Conservation (phyloP, 1,140 invertebrate genomes). For the Steinernema feltiae region DNA sequence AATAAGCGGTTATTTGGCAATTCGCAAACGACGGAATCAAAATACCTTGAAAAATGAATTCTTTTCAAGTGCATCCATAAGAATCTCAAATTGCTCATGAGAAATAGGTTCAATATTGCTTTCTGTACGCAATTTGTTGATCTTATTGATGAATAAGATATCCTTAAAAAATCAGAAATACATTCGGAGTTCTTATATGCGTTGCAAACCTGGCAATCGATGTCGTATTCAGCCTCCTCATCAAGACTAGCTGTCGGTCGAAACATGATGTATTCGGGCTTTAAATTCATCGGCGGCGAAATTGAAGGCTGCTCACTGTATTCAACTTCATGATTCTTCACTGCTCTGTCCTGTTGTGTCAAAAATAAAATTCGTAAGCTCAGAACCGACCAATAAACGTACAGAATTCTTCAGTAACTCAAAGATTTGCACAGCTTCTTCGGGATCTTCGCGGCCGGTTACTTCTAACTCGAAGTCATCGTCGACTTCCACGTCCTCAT, state of each 20-base stretch:
- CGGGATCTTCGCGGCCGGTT: neutral
- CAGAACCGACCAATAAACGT: neutral
- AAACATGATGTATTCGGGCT: neutral
- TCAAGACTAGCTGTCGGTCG: neutral
- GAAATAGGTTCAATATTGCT: neutral
- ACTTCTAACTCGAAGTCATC: slow-evolving; percentile 8
- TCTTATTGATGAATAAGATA: neutral
- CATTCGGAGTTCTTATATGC: neutral
- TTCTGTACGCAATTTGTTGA: neutral
- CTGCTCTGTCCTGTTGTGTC: neutral
- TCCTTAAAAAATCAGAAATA: neutral
- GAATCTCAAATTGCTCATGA: neutral
- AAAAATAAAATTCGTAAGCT: too few relatives aligned
- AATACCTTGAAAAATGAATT: neutral
- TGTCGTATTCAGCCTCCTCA: neutral
- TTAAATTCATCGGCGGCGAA: neutral
- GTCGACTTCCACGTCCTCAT: slow-evolving; percentile 18
- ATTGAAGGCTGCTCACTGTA: neutral
- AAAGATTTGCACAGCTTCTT: neutral
- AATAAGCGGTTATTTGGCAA: neutral
- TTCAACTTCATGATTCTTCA: neutral
- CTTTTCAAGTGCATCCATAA: neutral
- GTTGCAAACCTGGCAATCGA: neutral
- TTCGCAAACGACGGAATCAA: neutral
- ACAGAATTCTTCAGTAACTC: neutral